Base-by-base conservation (phyloP, 2,113 vertebrate species). In the Urocolius indicus region DNA sequence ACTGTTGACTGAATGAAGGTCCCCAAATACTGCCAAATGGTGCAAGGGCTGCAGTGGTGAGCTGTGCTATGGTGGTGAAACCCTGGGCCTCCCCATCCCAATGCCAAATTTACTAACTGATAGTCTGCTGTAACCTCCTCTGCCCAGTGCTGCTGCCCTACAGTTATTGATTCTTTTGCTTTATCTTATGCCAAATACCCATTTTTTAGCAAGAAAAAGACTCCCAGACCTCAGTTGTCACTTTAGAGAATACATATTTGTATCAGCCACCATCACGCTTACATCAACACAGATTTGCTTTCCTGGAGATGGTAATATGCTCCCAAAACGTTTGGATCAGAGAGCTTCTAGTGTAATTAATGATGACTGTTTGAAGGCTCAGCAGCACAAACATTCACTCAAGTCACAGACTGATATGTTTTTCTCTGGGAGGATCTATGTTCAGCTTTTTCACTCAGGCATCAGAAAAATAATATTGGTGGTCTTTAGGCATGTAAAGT, bases 381-480 rank as follows among this genome's bases (percentile, higher is more conserved):
- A 1, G 46, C 54, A 72, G 49, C 32, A 14, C 34, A 32, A 72
- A 8, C 22, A 16, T 71, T 95, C 8, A 54, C 77, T 89, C 27
- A 68, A 87, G 27, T 54, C n/a, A 75, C 36, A 48, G 26, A 23
- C 13, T 89, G 27, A 30, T 43, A 4, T 2, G 13, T 65, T 49
- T 71, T 36, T 72, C 75, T 66, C 41, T 69, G 54, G 41, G 26
- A 68, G 75, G 10, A 68, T 20, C 24, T 79, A 10, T 14, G 17
- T 63, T 73, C 23, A 84, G 29, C 22, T 65, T 84, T 82, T 93
- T 68, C 9, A 3, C 76, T 85, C 38, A 41, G 22, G 41, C 21
- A 57, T 82, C 32, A 69, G 66, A n/a, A 68, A 95, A 91, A 83
- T n/a, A 92, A n/a, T 54, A 55, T 59, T 84, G 72, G 34, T 69